Evolutionary conservation across 2,797 vertebrate species (phyloP).

Genomic region (Psittacula derbiana): DNA sequence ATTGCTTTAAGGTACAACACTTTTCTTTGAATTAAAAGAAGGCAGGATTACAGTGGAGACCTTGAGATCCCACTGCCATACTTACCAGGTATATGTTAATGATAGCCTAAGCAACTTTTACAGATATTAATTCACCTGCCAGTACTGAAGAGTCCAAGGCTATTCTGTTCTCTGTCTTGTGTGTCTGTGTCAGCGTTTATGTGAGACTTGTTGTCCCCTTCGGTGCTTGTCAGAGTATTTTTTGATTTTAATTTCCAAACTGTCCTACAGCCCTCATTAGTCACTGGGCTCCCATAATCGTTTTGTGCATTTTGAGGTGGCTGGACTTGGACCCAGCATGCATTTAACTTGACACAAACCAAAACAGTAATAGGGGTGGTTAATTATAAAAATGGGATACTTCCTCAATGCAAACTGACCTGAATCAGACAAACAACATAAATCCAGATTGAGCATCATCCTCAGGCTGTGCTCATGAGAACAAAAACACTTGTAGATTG

Average conservation of each 20-base stretch:
- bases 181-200: not conserved
- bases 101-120: conserved; percentile 12
- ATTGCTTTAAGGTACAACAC: conserved; percentile 25
- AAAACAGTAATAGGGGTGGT: not conserved
- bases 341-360: not conserved
- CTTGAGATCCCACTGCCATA: conserved; percentile 40
- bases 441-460: not conserved
- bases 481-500: not conserved
- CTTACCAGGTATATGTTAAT: conserved; percentile 35
- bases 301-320: not conserved
- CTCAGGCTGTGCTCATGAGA: not conserved
- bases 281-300: not conserved
- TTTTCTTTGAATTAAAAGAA: conserved; percentile 48
- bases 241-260: not conserved
- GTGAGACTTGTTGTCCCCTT: not conserved
- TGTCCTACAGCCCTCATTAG: not conserved
- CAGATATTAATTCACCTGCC: conserved; percentile 36
- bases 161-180: not conserved
- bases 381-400: not conserved
- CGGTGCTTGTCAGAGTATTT: not conserved
- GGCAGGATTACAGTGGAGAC: conserved; percentile 20
- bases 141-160: not conserved
- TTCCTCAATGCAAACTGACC: not conserved
- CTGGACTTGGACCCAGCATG: not conserved
- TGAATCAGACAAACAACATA: not conserved